These are phyloP conservation scores for Hydrophis major DNA, from an alignment of 2,797 vertebrate species.

Conservation along the genomic window DNA sequence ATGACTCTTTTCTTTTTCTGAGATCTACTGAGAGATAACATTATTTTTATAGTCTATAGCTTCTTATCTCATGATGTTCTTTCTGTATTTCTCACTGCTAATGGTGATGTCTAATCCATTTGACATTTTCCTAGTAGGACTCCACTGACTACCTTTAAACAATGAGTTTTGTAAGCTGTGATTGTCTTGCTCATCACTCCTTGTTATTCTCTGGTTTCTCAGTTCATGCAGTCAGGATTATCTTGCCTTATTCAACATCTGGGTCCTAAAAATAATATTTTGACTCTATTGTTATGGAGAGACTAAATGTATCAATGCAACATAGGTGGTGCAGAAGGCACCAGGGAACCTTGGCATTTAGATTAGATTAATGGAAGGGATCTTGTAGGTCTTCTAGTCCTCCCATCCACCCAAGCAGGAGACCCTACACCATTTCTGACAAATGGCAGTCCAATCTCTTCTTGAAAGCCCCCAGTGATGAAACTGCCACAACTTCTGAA, in stretches of 20 bases:
- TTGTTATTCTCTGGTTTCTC: conserved; percentile 33
- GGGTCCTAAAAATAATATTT: conserved; percentile 46
- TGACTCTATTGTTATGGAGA: conserved; percentile 12
- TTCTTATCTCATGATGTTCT: neutral
- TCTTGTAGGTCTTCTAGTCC: no score
- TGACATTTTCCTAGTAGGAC: conserved; percentile 21
- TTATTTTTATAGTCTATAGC: neutral
- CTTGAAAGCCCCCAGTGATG: no score
- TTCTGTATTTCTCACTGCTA: neutral
- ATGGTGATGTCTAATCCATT: conserved; percentile 1
- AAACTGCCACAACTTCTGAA: no score
- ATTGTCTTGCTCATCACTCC: conserved; percentile 33
- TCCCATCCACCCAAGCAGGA: no score
- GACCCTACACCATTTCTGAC: no score
- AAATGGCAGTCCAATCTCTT: no score
- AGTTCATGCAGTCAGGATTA: conserved; percentile 54
- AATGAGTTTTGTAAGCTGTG: neutral
- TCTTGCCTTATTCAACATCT: conserved; percentile 53
- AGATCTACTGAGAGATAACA: neutral
- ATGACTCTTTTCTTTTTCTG: neutral
- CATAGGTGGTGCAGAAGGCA: conserved; percentile 3
- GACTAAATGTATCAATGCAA: conserved; percentile 27
- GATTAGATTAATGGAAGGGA: no score
- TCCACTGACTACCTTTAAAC: neutral
- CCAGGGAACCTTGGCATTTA: conserved; percentile 11